Conservation (phyloP, 2,888 invertebrate genomes). For the Drosophila helvetica region DNA sequence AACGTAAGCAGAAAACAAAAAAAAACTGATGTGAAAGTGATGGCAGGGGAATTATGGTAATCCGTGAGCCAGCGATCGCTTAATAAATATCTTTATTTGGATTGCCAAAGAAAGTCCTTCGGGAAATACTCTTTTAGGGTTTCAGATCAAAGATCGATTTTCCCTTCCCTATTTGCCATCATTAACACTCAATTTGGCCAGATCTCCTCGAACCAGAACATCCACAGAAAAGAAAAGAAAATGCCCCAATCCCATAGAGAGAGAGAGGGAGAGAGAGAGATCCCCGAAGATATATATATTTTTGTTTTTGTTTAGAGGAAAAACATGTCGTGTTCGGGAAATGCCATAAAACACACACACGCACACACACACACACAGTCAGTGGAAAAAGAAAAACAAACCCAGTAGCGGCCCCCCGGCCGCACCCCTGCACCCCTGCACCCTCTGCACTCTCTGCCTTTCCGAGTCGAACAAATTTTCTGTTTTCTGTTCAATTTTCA, state of each 20-base stretch:
- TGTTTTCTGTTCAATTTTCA: slow-evolving; percentile 13
- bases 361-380: not conserved
- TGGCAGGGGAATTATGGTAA: slow-evolving; percentile 10
- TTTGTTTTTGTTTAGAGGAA: slow-evolving; percentile 44
- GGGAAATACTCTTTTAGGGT: not conserved
- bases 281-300: slow-evolving; percentile 25
- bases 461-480: slow-evolving; percentile 9
- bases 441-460: too few relatives aligned
- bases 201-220: slow-evolving; percentile 6
- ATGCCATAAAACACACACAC: slow-evolving; percentile 33
- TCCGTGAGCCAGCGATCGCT: not conserved
- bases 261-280: slow-evolving; percentile 25
- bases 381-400: slow-evolving; percentile 41
- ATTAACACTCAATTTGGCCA: slow-evolving; percentile 34
- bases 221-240: not conserved
- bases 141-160: not conserved
- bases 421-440: not conserved
- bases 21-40: slow-evolving; percentile 32
- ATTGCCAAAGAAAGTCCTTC: not conserved
- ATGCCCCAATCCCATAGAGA: slow-evolving; percentile 19
- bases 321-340: slow-evolving; percentile 44
- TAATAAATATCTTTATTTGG: not conserved
- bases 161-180: slow-evolving; percentile 6
- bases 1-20: too few relatives aligned
- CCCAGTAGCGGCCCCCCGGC: slow-evolving; percentile 1